Evolutionary conservation across 2,113 vertebrate genomes (phyloP).

Genomic region (Emberiza fucata): DNA sequence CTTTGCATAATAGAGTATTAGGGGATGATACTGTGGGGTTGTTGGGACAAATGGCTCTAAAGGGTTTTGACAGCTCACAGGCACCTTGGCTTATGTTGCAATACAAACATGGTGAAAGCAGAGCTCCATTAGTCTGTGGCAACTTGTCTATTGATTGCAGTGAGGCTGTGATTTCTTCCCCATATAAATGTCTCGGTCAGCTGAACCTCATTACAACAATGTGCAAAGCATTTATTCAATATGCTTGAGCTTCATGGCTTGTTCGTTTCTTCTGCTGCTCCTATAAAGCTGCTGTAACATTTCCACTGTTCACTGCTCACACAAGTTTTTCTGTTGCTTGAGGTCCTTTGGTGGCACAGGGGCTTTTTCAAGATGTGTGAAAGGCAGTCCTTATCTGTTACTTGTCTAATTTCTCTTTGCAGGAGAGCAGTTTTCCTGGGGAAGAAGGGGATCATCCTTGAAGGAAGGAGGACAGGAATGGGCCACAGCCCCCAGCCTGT

Average conservation of each 20-base stretch:
- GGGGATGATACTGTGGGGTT: slow-evolving; percentile 5
- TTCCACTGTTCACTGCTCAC: neutral
- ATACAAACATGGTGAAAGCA: slow-evolving; percentile 22
- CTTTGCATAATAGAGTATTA: slow-evolving; percentile 52
- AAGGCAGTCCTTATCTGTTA: neutral
- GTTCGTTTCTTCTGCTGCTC: neutral
- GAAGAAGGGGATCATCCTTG: neutral
- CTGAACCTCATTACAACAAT: slow-evolving; percentile 10
- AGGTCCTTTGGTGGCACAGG: neutral
- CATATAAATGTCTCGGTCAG: neutral
- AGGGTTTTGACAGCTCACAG: slow-evolving; percentile 54
- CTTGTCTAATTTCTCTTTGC: neutral
- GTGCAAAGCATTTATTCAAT: slow-evolving; percentile 7
- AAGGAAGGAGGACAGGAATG: neutral
- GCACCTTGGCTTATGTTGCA: slow-evolving; percentile 33
- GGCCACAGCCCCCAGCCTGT: accelerated
- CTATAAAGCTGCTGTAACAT: neutral
- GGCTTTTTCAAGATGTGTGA: neutral
- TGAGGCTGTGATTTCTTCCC: neutral
- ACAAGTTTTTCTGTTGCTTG: neutral
- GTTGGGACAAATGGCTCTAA: slow-evolving; percentile 46
- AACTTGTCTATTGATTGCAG: slow-evolving; percentile 11
- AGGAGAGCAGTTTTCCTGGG: neutral
- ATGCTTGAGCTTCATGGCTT: neutral
- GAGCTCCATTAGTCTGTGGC: neutral